These are phyloP conservation scores for Congeria kusceri DNA, from an alignment of 2,888 invertebrate species.

Conservation along the genomic window DNA sequence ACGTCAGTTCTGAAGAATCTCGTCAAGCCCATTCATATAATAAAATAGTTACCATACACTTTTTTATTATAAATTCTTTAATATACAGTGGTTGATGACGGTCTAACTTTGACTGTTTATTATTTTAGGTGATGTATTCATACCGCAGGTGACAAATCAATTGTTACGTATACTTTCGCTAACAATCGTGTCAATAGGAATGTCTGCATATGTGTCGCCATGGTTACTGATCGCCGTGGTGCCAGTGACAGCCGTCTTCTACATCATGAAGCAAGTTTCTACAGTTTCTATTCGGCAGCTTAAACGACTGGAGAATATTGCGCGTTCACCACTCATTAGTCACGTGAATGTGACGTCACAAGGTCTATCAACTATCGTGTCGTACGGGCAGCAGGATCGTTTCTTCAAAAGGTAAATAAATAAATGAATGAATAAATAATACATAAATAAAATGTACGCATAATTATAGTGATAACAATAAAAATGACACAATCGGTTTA, in stretches of 20 bases:
- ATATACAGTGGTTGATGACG: no score
- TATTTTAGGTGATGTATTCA: conserved; percentile 70
- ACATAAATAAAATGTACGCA: no score
- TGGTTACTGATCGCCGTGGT: conserved; percentile 72
- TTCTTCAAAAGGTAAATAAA: conserved; percentile 86
- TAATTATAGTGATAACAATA: no score
- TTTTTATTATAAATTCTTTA: no score
- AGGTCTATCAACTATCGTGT: conserved; percentile 88
- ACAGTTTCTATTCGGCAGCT: conserved; percentile 81
- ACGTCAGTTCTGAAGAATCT: no score
- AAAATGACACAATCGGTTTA: no score
- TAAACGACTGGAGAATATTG: conserved; percentile 86
- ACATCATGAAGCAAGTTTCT: conserved; percentile 83
- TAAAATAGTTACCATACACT: no score
- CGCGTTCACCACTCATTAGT: conserved; percentile 88
- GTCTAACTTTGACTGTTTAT: no score
- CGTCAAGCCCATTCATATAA: no score
- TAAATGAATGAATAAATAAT: no score
- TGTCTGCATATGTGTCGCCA: conserved; percentile 54
- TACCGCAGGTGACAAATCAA: conserved; percentile 63
- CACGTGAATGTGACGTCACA: conserved; percentile 87
- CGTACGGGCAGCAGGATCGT: conserved; percentile 87
- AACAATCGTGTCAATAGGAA: conserved; percentile 54
- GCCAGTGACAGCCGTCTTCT: conserved; percentile 81
- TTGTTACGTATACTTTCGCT: conserved; percentile 50